phyloP scores from a whole-genome alignment of 2,113 vertebrate genomes.

The Archocentrus centrarchus region DNA sequence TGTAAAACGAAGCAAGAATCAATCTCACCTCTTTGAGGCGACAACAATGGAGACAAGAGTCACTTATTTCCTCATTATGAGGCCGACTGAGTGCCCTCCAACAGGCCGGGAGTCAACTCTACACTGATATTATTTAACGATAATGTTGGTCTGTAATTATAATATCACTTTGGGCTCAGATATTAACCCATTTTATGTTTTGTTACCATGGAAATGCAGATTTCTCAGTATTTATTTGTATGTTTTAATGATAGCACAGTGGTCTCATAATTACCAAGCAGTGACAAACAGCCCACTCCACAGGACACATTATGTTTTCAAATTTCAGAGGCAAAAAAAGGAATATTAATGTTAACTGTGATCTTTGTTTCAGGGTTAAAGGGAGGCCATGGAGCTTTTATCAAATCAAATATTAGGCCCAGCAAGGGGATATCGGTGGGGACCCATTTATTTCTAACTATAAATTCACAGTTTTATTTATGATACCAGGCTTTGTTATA shows the following conservation, averaged over 20 bases:
- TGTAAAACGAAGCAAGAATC: neutral
- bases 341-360: neutral
- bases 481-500: neutral
- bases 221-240: neutral
- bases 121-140: conserved; percentile 6
- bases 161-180: neutral
- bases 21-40: conserved; percentile 12
- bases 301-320: neutral
- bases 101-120: neutral
- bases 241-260: neutral
- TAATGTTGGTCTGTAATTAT: conserved; percentile 12
- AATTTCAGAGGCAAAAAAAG: accelerated
- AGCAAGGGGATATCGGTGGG: neutral
- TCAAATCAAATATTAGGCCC: neutral
- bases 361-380: neutral
- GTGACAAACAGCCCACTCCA: conserved; percentile 12
- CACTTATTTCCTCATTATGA: neutral
- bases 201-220: conserved; percentile 8
- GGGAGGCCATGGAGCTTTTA: neutral
- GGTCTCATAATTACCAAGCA: neutral
- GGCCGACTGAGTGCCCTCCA: neutral
- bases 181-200: neutral
- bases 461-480: neutral
- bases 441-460: neutral
- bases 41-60: conserved; percentile 4